Evolutionary conservation across 2,888 invertebrate genomes (phyloP).

Genomic region (Periphyllus acericola): DNA sequence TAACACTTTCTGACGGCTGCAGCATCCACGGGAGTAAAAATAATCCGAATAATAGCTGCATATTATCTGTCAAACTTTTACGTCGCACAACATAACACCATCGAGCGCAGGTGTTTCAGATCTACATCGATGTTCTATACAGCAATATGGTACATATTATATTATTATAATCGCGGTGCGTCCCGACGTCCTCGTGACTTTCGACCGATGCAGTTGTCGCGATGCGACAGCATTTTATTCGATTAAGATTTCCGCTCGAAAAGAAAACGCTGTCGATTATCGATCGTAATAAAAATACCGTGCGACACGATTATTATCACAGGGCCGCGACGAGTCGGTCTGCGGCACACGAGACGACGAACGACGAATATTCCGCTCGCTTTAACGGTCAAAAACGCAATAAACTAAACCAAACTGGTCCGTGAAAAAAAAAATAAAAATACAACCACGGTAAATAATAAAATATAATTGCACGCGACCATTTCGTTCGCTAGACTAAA

Average conservation of each 20-base stretch:
- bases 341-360: neutral
- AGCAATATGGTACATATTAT: too few relatives aligned
- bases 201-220: neutral
- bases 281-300: too few relatives aligned
- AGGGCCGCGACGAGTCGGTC: too few relatives aligned
- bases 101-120: neutral
- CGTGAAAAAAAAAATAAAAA: neutral
- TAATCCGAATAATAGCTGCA: slow-evolving; percentile 31
- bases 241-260: neutral
- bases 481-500: slow-evolving; percentile 50
- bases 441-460: neutral
- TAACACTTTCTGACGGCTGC: slow-evolving; percentile 17
- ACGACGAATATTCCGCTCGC: too few relatives aligned
- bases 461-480: slow-evolving; percentile 33
- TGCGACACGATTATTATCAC: neutral
- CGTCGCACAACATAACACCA: slow-evolving; percentile 3
- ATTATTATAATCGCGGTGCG: too few relatives aligned
- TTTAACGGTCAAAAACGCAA: neutral
- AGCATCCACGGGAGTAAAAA: slow-evolving; percentile 29
- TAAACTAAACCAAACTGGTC: neutral
- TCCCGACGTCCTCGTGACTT: neutral
- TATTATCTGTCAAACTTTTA: slow-evolving; percentile 18
- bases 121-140: slow-evolving; percentile 1
- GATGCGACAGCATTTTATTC: neutral
- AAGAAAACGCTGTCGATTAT: neutral